Percentiles rank a stretch among this genome's conserved stretches.
phyloP scores from a whole-genome alignment of 2,797 vertebrate species.

The Hoplostethus atlanticus region DNA sequence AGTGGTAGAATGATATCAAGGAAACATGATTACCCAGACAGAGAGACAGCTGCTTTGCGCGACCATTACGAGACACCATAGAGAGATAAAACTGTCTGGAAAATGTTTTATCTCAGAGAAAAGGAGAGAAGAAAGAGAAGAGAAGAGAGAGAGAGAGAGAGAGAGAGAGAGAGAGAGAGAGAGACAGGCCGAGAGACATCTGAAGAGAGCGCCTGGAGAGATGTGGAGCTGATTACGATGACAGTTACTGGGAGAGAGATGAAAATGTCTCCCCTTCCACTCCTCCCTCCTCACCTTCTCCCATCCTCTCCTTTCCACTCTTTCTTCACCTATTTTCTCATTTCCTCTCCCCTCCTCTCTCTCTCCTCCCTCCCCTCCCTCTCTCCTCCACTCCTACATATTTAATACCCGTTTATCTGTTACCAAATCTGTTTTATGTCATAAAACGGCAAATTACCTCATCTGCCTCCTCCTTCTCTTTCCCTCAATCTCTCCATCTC shows the following conservation, averaged over 20 bases:
- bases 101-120: constrained; percentile 58
- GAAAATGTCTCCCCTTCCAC: constrained; percentile 44
- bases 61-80: constrained; percentile 58
- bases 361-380: constrained; percentile 27
- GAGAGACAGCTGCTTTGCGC: constrained; percentile 60
- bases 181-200: constrained; percentile 32
- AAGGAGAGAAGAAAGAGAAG: constrained; percentile 21
- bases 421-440: constrained; percentile 66
- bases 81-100: constrained; percentile 38
- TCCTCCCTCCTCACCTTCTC: constrained; percentile 14
- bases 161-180: constrained; percentile 34
- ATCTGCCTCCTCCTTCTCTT: constrained; percentile 50
- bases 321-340: constrained; percentile 49
- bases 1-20: constrained; percentile 64
- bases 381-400: constrained; percentile 65
- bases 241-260: constrained; percentile 43
- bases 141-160: constrained; percentile 10
- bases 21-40: constrained; percentile 57
- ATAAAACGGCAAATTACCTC: constrained; percentile 70
- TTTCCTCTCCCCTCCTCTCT: constrained; percentile 12
- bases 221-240: constrained; percentile 67
- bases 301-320: constrained; percentile 22
- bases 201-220: constrained; percentile 51
- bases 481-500: constrained; percentile 26
- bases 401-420: constrained; percentile 74